A percentile compares a stretch with the other conserved stretches of the same genome.
These are phyloP conservation scores for Drosophila leonis DNA, from an alignment of 2,888 invertebrate genomes.

Conservation along the genomic window DNA sequence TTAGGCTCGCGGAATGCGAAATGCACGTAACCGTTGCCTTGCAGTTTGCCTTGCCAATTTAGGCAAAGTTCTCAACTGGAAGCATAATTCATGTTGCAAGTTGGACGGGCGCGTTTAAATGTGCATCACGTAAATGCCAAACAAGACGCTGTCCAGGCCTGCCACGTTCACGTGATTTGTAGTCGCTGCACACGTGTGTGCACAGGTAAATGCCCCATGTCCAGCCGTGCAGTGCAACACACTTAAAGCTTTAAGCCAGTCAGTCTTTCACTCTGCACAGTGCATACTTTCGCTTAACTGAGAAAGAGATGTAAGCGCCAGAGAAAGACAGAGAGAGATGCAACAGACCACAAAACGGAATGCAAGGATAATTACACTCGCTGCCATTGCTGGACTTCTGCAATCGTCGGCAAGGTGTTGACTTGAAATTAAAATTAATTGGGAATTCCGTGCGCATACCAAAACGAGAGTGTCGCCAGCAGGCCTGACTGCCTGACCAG, in stretches of 20 bases:
- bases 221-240: slow-evolving; percentile 38
- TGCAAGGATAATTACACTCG: slow-evolving; percentile 66
- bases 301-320: slow-evolving; percentile 21
- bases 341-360: slow-evolving; percentile 61
- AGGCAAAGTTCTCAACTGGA: slow-evolving; percentile 66
- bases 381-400: slow-evolving; percentile 38
- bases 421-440: slow-evolving; percentile 84
- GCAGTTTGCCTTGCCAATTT: slow-evolving; percentile 69
- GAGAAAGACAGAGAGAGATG: slow-evolving; percentile 25
- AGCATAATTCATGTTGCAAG: slow-evolving; percentile 74
- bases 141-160: slow-evolving; percentile 64
- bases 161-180: slow-evolving; percentile 65
- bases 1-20: slow-evolving; percentile 60
- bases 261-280: not conserved
- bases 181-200: slow-evolving; percentile 55
- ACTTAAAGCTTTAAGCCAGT: slow-evolving; percentile 47
- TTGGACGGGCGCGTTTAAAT: slow-evolving; percentile 65
- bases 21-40: slow-evolving; percentile 61
- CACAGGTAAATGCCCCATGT: slow-evolving; percentile 51
- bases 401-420: slow-evolving; percentile 79
- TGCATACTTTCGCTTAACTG: slow-evolving; percentile 59
- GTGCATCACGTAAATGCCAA: slow-evolving; percentile 78
- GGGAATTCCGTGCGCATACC: slow-evolving; percentile 81
- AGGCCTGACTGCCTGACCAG: slow-evolving; percentile 34
- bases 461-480: slow-evolving; percentile 66